Base-by-base conservation (phyloP, 2,797 vertebrate genomes). In the Xenentodon cancila region DNA sequence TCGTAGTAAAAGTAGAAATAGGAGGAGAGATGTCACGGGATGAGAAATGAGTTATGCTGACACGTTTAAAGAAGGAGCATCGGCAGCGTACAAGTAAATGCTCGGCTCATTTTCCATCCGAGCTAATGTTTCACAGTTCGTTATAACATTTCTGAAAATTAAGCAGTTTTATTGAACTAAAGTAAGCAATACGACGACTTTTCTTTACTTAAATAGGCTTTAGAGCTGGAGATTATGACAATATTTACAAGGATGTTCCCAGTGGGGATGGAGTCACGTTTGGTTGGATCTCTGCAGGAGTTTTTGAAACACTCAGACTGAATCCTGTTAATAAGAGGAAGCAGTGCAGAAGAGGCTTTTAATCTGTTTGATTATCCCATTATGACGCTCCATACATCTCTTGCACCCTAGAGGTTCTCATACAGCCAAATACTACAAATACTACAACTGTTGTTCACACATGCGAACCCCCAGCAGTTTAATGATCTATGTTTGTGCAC, bases 361-460 rank as follows among this genome's bases (percentile, higher is more conserved):
- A 65, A 73, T 80, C 55, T 77, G 52, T 76, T 84, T 82, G 57
- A 74, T 79, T 64, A 66, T 72, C 52, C 50, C 34, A 48, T 78
- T 61, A 75, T 66, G 59, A 78, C 56, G 56, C 55, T 7, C 20
- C 56, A 40, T 40, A 40, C 37, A 40, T 71, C 62, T 66, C 48
- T 58, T 34, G 67, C 58, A 68, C 68, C 73, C 69, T 7, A 53
- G 57, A 77, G 60, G 63, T 77, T 51, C 53, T 45, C 62, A 43
- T 58, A 50, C 46, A 53, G 47, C 57, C 43, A 57, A 67, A 71
- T 70, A 69, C 61, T 60, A 67, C 43, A 57, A 67, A 71, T 70
- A 69, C 61, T 60, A 67, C 64, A 64, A 66, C 56, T 56, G 66
- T 65, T 71, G 21, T 55, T 77, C 78, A 77, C 66, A 72, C 65